phyloP scores from a whole-genome alignment of 92 coral and sea anemone genomes.

The Zoanthus sansibaricus region DNA sequence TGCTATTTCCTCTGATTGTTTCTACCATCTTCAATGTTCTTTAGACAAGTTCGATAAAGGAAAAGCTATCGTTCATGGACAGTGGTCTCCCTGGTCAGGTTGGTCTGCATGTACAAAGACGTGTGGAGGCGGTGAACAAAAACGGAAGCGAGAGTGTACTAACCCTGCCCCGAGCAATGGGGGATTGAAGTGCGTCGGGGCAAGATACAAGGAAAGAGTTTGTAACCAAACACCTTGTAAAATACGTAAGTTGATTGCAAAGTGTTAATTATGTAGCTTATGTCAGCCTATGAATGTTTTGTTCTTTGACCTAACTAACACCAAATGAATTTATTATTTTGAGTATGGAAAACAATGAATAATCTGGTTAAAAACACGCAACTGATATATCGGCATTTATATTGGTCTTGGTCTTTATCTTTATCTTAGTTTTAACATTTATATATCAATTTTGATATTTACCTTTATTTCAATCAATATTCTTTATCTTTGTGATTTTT shows the following conservation, averaged over 20 bases:
- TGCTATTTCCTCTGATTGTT: neutral
- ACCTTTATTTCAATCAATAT: too few species aligned
- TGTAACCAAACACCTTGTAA: conserved; percentile 73
- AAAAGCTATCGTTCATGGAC: conserved; percentile 61
- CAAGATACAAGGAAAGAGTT: conserved; percentile 42
- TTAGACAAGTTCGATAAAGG: conserved; percentile 14
- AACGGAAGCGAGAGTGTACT: conserved; percentile 66
- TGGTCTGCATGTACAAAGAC: conserved; percentile 74
- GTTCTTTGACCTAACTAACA: too few species aligned
- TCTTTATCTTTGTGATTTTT: too few species aligned
- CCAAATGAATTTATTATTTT: too few species aligned
- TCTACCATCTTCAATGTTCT: neutral
- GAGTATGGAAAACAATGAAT: too few species aligned
- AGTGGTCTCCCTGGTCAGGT: conserved; percentile 76
- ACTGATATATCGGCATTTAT: too few species aligned
- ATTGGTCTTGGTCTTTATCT: too few species aligned
- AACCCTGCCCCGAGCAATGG: conserved; percentile 72
- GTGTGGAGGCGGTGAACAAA: conserved; percentile 72
- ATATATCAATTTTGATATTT: too few species aligned
- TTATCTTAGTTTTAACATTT: too few species aligned
- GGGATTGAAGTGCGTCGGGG: conserved; percentile 64
- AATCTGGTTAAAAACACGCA: too few species aligned
- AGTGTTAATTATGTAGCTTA: neutral
- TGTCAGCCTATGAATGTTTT: too few species aligned
- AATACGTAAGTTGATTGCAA: conserved; percentile 51